phyloP scores from a whole-genome alignment of 2,797 vertebrate genomes.

The Naso thynnoides region DNA sequence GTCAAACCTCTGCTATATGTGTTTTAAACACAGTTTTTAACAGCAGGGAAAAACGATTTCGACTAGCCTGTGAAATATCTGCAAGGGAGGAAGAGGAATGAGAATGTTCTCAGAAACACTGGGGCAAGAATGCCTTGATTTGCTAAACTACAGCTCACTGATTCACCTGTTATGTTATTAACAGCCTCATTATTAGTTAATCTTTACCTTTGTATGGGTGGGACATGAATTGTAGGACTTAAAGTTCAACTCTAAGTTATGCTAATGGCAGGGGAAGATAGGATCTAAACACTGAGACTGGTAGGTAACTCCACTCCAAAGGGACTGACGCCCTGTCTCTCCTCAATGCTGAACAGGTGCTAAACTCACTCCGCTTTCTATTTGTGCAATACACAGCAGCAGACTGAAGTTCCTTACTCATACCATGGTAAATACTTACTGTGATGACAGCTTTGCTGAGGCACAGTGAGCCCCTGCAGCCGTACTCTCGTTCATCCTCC shows the following conservation, averaged over 20 bases:
- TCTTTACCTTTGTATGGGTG: conserved; percentile 58
- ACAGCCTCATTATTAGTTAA: conserved; percentile 59
- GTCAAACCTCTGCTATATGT: conserved; percentile 15
- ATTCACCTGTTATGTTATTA: conserved; percentile 39
- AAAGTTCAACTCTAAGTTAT: conserved; percentile 36
- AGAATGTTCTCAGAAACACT: conserved; percentile 20
- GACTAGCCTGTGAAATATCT: background rate
- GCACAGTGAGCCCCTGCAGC: conserved; percentile 96
- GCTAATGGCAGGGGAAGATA: conserved; percentile 4
- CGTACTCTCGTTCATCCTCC: conserved; percentile 95
- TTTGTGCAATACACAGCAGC: background rate
- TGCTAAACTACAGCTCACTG: conserved; percentile 32
- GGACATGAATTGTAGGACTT: conserved; percentile 30
- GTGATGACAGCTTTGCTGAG: conserved; percentile 97
- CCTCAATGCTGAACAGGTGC: conserved; percentile 39
- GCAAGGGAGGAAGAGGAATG: background rate
- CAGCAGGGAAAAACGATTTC: background rate
- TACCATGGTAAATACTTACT: conserved; percentile 82
- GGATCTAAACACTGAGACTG: conserved; percentile 22
- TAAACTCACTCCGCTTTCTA: conserved; percentile 1
- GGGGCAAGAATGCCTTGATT: conserved; percentile 10
- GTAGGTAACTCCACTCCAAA: conserved; percentile 16
- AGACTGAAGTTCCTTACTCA: background rate
- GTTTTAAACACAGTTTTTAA: conserved; percentile 39
- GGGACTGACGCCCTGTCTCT: conserved; percentile 11